Conservation (phyloP, 2,888 invertebrate genomes). For the Melinaea marsaeus region DNA sequence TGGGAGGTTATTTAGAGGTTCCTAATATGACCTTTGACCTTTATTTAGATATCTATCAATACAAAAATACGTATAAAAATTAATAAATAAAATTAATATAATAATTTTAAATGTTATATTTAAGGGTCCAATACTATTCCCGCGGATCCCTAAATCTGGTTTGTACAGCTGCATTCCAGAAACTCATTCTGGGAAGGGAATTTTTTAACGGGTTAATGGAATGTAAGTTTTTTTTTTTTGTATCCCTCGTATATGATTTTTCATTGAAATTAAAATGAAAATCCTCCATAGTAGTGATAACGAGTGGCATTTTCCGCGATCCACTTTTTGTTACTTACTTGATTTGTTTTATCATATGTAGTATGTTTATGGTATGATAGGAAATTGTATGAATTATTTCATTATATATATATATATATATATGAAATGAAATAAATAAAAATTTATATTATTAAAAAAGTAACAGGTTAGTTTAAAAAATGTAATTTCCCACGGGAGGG, state of each 20-base stretch:
- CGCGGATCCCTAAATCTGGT: conserved; percentile 54
- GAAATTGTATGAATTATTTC: conserved; percentile 18
- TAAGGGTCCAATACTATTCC: conserved; percentile 26
- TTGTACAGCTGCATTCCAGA: conserved; percentile 60
- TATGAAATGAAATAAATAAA: conserved; percentile 11
- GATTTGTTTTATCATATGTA: conserved; percentile 53
- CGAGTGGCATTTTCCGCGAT: conserved; percentile 42
- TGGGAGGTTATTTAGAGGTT: conserved; percentile 49
- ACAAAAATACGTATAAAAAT: neutral
- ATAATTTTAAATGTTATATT: conserved; percentile 1
- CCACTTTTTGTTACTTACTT: conserved; percentile 57
- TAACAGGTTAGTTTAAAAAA: neutral
- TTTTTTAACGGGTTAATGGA: conserved; percentile 59
- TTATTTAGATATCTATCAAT: conserved; percentile 34
- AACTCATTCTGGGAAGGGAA: conserved; percentile 64
- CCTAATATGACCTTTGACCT: conserved; percentile 51
- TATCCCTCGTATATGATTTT: conserved; percentile 62
- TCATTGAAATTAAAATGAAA: conserved; percentile 70
- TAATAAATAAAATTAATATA: neutral
- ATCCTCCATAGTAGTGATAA: conserved; percentile 43
- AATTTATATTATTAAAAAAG: neutral
- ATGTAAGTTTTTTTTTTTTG: conserved; percentile 59
- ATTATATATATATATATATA: too few relatives aligned
- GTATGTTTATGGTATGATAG: conserved; percentile 27
- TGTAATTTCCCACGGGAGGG: conserved; percentile 53